Percentiles rank a stretch among this genome's conserved stretches.
phyloP scores from a whole-genome alignment of 1,140 invertebrate species.

The Drosophila repletoides region DNA sequence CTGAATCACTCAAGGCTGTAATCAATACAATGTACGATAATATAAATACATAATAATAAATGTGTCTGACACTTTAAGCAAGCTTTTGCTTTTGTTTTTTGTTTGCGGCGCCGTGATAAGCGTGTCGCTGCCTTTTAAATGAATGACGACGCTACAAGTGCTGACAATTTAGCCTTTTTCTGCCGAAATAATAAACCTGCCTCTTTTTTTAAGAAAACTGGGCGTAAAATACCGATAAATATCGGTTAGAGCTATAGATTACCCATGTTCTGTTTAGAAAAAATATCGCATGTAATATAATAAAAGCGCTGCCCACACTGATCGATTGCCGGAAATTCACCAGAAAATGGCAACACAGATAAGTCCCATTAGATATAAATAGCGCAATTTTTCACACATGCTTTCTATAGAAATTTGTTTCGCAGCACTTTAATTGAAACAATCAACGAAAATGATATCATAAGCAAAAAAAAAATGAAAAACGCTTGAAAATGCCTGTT shows the following conservation, averaged over 20 bases:
- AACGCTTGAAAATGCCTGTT: not conserved
- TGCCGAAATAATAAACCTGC: too few species aligned
- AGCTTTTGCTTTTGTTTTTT: not conserved
- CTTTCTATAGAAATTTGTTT: conserved; percentile 30
- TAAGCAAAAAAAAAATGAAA: conserved; percentile 21
- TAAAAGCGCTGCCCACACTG: conserved; percentile 16
- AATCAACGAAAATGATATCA: conserved; percentile 53
- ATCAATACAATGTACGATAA: not conserved
- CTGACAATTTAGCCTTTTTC: too few species aligned
- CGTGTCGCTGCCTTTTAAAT: conserved; percentile 6
- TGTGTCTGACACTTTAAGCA: conserved; percentile 37
- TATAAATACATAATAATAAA: conserved; percentile 24
- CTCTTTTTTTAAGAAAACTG: too few species aligned
- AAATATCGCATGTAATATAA: conserved; percentile 38
- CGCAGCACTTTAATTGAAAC: conserved; percentile 35
- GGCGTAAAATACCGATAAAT: not conserved
- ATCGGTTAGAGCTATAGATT: too few species aligned
- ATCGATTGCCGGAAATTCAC: conserved; percentile 49
- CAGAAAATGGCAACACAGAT: conserved; percentile 21
- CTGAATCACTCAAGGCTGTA: not conserved
- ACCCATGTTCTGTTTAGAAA: too few species aligned
- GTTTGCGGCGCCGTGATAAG: conserved; percentile 27
- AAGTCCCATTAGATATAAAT: conserved; percentile 45
- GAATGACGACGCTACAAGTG: conserved; percentile 10
- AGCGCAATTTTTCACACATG: conserved; percentile 49